Conservation (phyloP, 2,888 invertebrate species). For the Lepidocyrtinus sp. region DNA sequence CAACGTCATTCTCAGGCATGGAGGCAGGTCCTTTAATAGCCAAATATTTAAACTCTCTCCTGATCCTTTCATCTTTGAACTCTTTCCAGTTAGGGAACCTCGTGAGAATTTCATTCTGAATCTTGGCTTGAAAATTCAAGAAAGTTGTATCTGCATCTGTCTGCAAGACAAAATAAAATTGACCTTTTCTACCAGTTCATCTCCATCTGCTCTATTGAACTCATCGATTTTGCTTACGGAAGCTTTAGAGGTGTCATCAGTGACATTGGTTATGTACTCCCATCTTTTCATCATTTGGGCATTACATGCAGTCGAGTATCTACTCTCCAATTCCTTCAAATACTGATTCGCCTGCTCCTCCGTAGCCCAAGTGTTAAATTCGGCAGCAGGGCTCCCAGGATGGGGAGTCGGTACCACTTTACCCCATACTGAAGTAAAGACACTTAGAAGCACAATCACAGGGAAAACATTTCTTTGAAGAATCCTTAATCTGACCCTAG, state of each 20-base stretch:
- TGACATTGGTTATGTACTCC: constrained; percentile 67
- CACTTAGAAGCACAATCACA: neutral
- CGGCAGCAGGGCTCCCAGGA: neutral
- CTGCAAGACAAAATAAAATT: constrained; percentile 41
- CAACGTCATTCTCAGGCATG: constrained; percentile 57
- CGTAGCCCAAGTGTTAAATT: no score
- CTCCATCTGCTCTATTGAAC: constrained; percentile 72
- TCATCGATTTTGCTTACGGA: constrained; percentile 61
- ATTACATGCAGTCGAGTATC: constrained; percentile 62
- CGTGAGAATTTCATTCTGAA: constrained; percentile 63
- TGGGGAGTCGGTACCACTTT: neutral
- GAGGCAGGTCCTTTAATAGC: constrained; percentile 65
- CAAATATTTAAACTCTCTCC: constrained; percentile 65
- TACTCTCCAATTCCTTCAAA: constrained; percentile 43
- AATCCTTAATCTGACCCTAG: neutral
- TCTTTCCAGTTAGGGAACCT: constrained; percentile 64
- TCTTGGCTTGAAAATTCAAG: constrained; percentile 56
- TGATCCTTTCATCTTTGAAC: constrained; percentile 49
- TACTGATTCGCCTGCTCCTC: constrained; percentile 59
- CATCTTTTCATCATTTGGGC: constrained; percentile 62
- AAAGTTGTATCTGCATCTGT: constrained; percentile 59
- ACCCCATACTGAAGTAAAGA: neutral
- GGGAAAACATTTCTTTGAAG: neutral
- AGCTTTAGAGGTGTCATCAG: constrained; percentile 61
- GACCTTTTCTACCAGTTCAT: constrained; percentile 79